phyloP scores from a whole-genome alignment of 1,140 invertebrate species.

The Mycetomoellerius zeteki region DNA sequence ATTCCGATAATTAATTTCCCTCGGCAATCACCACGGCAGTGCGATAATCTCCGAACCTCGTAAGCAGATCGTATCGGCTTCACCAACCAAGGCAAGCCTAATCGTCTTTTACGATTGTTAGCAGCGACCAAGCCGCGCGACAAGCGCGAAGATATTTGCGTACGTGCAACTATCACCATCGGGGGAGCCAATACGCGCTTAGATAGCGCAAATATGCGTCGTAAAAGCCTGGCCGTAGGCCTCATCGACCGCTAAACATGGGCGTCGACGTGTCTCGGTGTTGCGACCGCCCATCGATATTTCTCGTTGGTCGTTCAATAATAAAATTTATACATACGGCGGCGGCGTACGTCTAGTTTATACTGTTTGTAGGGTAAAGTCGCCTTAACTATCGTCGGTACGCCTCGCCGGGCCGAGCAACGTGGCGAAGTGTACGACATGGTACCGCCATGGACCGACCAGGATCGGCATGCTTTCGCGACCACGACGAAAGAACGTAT shows the following conservation, averaged over 20 bases:
- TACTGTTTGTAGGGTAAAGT: slow-evolving; percentile 57
- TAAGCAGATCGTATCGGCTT: slow-evolving; percentile 50
- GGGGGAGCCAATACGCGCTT: slow-evolving; percentile 55
- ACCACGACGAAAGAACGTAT: neutral
- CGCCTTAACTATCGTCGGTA: slow-evolving; percentile 58
- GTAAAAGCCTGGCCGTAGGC: slow-evolving; percentile 39
- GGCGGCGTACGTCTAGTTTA: slow-evolving; percentile 15
- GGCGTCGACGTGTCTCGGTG: slow-evolving; percentile 76
- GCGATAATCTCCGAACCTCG: slow-evolving; percentile 52
- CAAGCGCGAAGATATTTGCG: slow-evolving; percentile 48
- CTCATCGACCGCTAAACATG: slow-evolving; percentile 68
- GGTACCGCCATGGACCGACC: slow-evolving; percentile 46
- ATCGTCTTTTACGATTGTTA: slow-evolving; percentile 61
- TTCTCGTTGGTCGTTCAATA: slow-evolving; percentile 77
- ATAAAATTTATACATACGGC: slow-evolving; percentile 78
- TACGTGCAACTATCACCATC: slow-evolving; percentile 34
- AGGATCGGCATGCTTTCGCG: slow-evolving; percentile 29
- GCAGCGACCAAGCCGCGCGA: slow-evolving; percentile 27
- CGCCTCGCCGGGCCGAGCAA: slow-evolving; percentile 11
- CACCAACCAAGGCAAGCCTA: slow-evolving; percentile 44
- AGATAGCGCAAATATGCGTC: slow-evolving; percentile 52
- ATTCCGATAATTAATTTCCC: slow-evolving; percentile 58
- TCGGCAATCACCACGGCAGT: slow-evolving; percentile 6
- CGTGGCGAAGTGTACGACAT: slow-evolving; percentile 17
- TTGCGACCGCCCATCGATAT: slow-evolving; percentile 80